Percentiles rank a stretch among this genome's conserved stretches.
Evolutionary conservation across 2,888 invertebrate genomes (phyloP).

Genomic region (Hymenopus coronatus): DNA sequence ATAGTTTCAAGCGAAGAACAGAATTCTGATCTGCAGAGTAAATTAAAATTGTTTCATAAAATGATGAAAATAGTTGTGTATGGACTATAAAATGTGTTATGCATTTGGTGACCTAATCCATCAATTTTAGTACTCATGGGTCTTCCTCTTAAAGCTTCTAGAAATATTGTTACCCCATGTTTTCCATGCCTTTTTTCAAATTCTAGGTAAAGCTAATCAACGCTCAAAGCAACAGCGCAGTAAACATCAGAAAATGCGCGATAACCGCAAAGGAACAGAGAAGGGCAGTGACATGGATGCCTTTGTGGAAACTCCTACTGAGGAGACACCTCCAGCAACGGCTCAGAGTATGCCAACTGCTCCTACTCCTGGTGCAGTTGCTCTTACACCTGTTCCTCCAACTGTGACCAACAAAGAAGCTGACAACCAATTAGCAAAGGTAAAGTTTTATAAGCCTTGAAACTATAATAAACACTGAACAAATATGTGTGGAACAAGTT

Average conservation of each 20-base stretch:
- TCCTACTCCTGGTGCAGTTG: constrained; percentile 22
- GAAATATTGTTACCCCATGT: too few species aligned
- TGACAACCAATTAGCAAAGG: constrained; percentile 22
- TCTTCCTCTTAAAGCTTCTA: too few species aligned
- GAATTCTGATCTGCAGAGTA: too few species aligned
- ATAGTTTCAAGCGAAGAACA: too few species aligned
- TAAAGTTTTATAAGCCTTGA: background rate
- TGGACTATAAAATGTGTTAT: too few species aligned
- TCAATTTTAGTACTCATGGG: too few species aligned
- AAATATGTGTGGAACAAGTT: too few species aligned
- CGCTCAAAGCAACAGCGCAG: constrained; percentile 49
- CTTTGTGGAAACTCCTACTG: constrained; percentile 46
- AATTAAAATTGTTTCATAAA: too few species aligned
- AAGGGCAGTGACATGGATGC: constrained; percentile 62
- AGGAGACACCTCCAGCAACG: constrained; percentile 16
- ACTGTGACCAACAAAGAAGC: background rate
- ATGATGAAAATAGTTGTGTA: too few species aligned
- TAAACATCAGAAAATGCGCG: constrained; percentile 48
- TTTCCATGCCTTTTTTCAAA: background rate
- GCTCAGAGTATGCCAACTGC: constrained; percentile 9
- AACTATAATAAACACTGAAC: too few species aligned
- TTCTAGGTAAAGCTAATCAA: constrained; percentile 40
- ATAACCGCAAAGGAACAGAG: constrained; percentile 55
- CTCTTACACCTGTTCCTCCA: constrained; percentile 31
- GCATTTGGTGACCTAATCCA: too few species aligned